These are phyloP conservation scores for Tiaroga cobitis DNA, from an alignment of 2,797 vertebrate genomes.

Conservation along the genomic window DNA sequence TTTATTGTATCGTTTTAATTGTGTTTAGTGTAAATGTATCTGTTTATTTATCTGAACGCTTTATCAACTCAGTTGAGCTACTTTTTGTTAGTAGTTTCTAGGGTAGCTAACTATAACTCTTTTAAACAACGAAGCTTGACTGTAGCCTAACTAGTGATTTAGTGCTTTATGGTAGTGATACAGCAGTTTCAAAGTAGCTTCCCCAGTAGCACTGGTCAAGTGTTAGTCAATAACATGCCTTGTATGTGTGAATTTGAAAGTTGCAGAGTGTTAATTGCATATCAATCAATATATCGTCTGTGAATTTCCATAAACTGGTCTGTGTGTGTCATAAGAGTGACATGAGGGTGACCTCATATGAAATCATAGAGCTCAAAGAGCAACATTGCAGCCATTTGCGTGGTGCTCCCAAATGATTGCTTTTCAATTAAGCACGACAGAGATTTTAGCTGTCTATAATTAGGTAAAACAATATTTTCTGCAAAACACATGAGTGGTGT, in stretches of 20 bases:
- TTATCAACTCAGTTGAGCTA: background rate
- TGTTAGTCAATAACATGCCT: background rate
- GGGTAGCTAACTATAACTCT: background rate
- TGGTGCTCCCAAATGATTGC: background rate
- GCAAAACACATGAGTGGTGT: background rate
- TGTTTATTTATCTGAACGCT: background rate
- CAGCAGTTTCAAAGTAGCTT: background rate
- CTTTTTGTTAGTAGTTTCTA: background rate
- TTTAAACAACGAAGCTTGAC: background rate
- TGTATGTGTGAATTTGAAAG: background rate
- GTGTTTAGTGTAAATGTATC: background rate
- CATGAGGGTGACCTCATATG: constrained; percentile 3
- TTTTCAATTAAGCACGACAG: background rate
- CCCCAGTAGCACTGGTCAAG: background rate
- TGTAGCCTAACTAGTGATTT: background rate
- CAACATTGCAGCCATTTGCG: background rate
- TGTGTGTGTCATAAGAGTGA: background rate
- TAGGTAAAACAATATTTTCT: background rate
- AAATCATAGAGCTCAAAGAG: background rate
- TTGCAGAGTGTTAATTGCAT: constrained; percentile 4
- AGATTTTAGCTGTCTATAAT: background rate
- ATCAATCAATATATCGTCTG: background rate
- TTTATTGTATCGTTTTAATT: background rate
- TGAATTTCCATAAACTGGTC: background rate
- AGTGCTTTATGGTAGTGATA: too few relatives aligned